These are phyloP conservation scores for Trachelus stipa DNA, from an alignment of 2,888 invertebrate genomes.

Conservation along the genomic window DNA sequence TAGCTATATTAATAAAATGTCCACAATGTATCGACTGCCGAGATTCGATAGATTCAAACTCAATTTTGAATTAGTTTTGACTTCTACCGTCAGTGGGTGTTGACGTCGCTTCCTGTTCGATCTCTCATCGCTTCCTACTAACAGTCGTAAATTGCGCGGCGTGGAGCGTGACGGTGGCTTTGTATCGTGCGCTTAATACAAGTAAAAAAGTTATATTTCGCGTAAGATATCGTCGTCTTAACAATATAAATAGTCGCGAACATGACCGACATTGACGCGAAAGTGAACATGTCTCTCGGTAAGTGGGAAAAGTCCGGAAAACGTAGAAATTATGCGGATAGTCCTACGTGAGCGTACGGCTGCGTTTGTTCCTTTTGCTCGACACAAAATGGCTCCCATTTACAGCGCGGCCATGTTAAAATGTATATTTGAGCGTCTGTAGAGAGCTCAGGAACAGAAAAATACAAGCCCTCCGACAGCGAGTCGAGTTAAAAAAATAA, in stretches of 20 bases:
- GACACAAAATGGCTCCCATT: constrained; percentile 46
- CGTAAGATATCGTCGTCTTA: not conserved
- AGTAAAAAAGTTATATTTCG: not conserved
- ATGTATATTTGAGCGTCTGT: not conserved
- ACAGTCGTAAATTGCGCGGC: not conserved
- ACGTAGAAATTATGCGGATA: constrained; percentile 42
- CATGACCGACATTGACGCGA: constrained; percentile 64
- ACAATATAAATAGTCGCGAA: constrained; percentile 23
- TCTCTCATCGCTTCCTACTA: not conserved
- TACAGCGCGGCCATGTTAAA: not conserved
- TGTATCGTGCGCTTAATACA: not conserved
- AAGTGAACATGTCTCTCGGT: constrained; percentile 66
- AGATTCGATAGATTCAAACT: not conserved
- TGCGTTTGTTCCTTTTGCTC: constrained; percentile 43
- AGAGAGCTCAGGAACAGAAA: constrained; percentile 27
- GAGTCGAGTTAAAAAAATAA: not conserved
- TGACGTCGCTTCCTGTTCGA: not conserved
- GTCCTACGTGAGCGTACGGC: constrained; percentile 57
- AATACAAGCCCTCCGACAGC: not conserved
- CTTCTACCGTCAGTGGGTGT: not conserved
- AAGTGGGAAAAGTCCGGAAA: constrained; percentile 57
- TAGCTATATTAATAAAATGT: not conserved
- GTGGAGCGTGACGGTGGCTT: not conserved
- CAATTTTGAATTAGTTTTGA: not conserved
- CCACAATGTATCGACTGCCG: not conserved